Conservation (phyloP, 2,797 vertebrate species). For the Urophycis tenuis region DNA sequence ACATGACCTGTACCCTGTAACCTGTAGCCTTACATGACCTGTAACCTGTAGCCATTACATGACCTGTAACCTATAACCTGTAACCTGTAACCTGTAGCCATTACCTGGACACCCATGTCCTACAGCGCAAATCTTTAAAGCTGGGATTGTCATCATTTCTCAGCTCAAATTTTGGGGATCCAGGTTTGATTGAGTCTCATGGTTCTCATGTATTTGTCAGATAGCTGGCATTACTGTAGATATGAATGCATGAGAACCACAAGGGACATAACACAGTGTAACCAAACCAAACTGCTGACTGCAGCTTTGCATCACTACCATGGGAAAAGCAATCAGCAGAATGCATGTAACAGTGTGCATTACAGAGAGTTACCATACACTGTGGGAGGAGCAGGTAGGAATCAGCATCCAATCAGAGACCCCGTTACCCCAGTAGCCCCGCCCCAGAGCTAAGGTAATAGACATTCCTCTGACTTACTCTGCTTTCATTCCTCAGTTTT, state of each 20-base stretch:
- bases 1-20: no score
- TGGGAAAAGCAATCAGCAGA: background rate
- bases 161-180: background rate
- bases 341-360: background rate
- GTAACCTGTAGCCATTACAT: no score
- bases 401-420: background rate
- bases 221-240: background rate
- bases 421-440: background rate
- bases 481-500: slow-evolving; percentile 14
- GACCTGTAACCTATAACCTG: no score
- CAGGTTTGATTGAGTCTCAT: background rate
- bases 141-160: background rate
- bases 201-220: background rate
- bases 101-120: no score
- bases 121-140: no score
- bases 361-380: background rate
- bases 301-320: background rate
- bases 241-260: background rate
- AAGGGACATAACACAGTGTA: background rate
- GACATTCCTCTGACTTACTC: background rate
- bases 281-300: background rate
- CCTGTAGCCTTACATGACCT: no score
- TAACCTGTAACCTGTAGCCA: no score
- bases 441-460: background rate
- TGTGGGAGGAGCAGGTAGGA: background rate